Evolutionary conservation across 2,888 invertebrate species (phyloP).

Genomic region (Artemia sinica): DNA sequence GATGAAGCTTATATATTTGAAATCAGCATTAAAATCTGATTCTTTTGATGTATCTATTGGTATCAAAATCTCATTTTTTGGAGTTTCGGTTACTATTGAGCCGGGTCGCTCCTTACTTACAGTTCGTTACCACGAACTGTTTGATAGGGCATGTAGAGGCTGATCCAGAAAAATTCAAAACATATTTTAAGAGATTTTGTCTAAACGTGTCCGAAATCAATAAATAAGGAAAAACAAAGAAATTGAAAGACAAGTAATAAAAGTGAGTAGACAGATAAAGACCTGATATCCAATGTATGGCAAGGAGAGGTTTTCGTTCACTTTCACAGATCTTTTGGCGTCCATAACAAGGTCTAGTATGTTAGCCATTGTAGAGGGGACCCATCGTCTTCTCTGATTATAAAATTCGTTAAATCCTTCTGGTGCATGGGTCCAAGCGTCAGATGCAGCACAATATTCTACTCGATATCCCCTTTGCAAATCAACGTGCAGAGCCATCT

Average conservation of each 20-base stretch:
- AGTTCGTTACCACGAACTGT: too few species aligned
- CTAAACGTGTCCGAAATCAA: neutral
- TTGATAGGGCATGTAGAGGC: too few species aligned
- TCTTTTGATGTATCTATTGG: too few species aligned
- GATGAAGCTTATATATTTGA: too few species aligned
- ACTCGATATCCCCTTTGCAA: constrained; percentile 37
- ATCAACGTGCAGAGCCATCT: constrained; percentile 40
- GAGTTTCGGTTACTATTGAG: too few species aligned
- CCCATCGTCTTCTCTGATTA: constrained; percentile 40
- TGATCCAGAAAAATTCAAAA: too few species aligned
- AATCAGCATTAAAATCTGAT: too few species aligned
- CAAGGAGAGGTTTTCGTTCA: constrained; percentile 38
- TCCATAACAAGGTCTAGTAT: constrained; percentile 37
- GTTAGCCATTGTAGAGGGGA: constrained; percentile 42
- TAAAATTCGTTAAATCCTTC: constrained; percentile 40
- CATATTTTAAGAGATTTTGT: too few species aligned
- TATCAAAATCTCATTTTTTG: too few species aligned
- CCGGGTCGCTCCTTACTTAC: too few species aligned
- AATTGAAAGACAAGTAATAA: too few species aligned
- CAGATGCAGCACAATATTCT: constrained; percentile 34
- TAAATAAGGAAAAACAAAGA: neutral
- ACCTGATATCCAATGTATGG: constrained; percentile 31
- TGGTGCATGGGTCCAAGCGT: constrained; percentile 35
- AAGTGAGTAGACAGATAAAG: neutral
- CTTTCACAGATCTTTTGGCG: constrained; percentile 34